Conservation (phyloP, 2,113 vertebrate species). For the Menidia beryllina region DNA sequence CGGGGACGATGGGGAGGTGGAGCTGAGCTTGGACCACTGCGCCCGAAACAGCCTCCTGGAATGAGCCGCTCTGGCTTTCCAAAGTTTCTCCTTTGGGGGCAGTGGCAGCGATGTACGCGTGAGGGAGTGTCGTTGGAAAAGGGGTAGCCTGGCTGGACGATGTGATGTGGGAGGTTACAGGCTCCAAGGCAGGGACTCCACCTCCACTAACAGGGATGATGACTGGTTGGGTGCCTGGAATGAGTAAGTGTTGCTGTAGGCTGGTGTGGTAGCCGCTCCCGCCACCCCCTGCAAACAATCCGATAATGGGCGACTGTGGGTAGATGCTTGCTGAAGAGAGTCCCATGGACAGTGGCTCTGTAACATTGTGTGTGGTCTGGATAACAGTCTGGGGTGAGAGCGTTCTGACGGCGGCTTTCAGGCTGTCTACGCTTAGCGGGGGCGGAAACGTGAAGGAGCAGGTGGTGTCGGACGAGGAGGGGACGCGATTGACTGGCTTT, state of each 20-base stretch:
- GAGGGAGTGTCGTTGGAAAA: slow-evolving; percentile 90
- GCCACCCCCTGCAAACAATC: slow-evolving; percentile 87
- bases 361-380: slow-evolving; percentile 91
- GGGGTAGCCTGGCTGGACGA: slow-evolving; percentile 84
- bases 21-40: slow-evolving; percentile 93
- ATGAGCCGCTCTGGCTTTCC: slow-evolving; percentile 35
- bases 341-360: slow-evolving; percentile 90
- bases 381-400: slow-evolving; percentile 93
- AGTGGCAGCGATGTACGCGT: slow-evolving; percentile 88
- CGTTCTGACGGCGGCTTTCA: slow-evolving; percentile 84
- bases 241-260: slow-evolving; percentile 94
- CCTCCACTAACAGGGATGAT: slow-evolving; percentile 90
- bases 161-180: slow-evolving; percentile 81
- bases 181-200: slow-evolving; percentile 80
- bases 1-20: slow-evolving; percentile 89
- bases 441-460: slow-evolving; percentile 83
- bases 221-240: slow-evolving; percentile 91
- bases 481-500: slow-evolving; percentile 86
- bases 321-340: slow-evolving; percentile 89
- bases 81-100: slow-evolving; percentile 85
- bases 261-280: slow-evolving; percentile 85
- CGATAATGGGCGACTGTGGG: slow-evolving; percentile 90
- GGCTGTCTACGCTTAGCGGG: slow-evolving; percentile 86
- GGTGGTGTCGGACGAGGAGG: slow-evolving; percentile 78
- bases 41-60: slow-evolving; percentile 51